Evolutionary conservation across 2,113 vertebrate species (phyloP), one percentile per base, ranked within the genome.

Genomic region (Rhadina sibilatrix): DNA sequence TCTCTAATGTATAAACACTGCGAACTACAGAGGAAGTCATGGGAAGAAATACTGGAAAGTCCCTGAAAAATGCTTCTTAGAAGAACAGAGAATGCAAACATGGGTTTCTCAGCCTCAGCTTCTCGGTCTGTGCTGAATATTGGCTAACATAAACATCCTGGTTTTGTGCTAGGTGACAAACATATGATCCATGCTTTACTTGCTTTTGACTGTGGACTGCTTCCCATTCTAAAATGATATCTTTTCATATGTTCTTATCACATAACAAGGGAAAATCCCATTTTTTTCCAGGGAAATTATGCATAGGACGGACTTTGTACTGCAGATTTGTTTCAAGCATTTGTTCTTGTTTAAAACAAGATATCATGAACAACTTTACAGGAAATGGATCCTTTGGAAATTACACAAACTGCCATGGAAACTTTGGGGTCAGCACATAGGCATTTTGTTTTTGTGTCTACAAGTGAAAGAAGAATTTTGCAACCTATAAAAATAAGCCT

Each of bases 31-130:
- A 75, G 52, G 65, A 89, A 93, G 47, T 71, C 3, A 59, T 47
- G n/a, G 21, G 49, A 56, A 71, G 83, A 84, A 93, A 95, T 71
- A 66, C 56, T 96, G 95, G 93, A 87, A 97, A 97, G 65, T 82
- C 95, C 95, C 90, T 87, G 54, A 50, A 63, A 93, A 94, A 75
- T 4, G 64, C 28, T 71, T 61, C 17, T 61, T 54, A 14, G 40
- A 31, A n/a, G 76, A 83, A 17, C 0, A 53, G 18, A 49, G 35
- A 74, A 83, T 30, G 19, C 19, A 77, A 80, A 54, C 35, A 50
- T 9, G 7, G 38, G 46, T 35, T 35, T 85, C 40, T 31, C 4
- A 3, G 17, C 50, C 64, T 64, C 60, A 15, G 0, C 37, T 33
- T 57, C 68, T 72, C 33, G n/a, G 10, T 16, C 76, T 64, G 11